A percentile compares a stretch with the other conserved stretches of the same genome.
phyloP scores from a whole-genome alignment of 1,140 invertebrate genomes.

The Matsumurasca onukii region DNA sequence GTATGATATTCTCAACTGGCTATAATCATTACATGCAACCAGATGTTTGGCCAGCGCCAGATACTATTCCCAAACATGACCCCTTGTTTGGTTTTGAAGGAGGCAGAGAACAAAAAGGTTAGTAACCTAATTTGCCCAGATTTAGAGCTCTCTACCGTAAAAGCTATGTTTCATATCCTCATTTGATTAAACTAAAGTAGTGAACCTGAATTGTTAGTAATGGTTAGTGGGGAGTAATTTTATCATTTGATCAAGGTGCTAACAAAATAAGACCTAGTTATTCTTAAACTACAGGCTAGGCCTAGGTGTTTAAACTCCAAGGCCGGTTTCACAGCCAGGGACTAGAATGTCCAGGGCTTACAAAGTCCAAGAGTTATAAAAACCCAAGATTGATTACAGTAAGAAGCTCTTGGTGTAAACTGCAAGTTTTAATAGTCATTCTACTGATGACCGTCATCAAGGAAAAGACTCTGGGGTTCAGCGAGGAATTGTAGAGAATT shows the following conservation, averaged over 20 bases:
- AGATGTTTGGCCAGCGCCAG: conserved; percentile 59
- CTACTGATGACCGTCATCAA: too few species aligned
- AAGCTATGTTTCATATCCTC: not conserved
- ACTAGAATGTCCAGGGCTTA: too few species aligned
- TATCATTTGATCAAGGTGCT: not conserved
- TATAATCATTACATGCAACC: conserved; percentile 47
- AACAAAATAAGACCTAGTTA: not conserved
- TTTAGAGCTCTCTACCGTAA: not conserved
- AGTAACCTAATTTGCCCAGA: conserved; percentile 40
- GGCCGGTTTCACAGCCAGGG: too few species aligned
- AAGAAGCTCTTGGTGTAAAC: too few species aligned
- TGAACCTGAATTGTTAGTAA: not conserved
- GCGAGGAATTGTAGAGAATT: too few species aligned
- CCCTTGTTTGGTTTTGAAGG: conserved; percentile 71
- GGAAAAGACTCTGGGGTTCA: too few species aligned
- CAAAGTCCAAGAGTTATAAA: too few species aligned
- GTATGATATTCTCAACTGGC: not conserved
- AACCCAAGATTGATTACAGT: too few species aligned
- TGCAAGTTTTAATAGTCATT: too few species aligned
- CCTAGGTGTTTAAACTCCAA: too few species aligned
- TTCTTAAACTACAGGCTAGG: not conserved
- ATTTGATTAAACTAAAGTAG: not conserved
- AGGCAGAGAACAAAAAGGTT: conserved; percentile 74
- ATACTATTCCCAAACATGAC: conserved; percentile 72
- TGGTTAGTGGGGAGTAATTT: not conserved